Evolutionary conservation across 1,140 invertebrate genomes (phyloP).

Genomic region (Drosophila bipectinata): DNA sequence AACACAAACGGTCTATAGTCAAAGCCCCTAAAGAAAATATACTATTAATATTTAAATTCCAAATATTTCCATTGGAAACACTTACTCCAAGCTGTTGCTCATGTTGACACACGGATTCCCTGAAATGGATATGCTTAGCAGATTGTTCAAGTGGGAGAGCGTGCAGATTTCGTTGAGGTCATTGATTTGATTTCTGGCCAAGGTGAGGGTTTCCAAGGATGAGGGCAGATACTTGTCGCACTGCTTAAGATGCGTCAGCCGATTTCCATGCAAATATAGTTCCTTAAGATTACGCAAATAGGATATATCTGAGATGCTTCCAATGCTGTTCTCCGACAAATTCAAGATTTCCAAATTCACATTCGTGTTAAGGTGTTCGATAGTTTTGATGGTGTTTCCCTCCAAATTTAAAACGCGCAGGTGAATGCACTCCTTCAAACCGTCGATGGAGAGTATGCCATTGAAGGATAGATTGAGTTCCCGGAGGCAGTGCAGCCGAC

Average conservation of each 20-base stretch:
- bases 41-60: not conserved
- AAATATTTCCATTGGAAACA: not conserved
- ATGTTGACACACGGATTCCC: conserved; percentile 91
- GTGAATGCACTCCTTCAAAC: conserved; percentile 92
- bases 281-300: conserved; percentile 89
- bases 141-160: conserved; percentile 89
- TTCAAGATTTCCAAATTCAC: conserved; percentile 91
- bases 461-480: conserved; percentile 94
- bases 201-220: conserved; percentile 89
- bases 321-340: conserved; percentile 95
- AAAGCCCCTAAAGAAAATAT: conserved; percentile 87
- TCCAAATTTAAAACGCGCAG: conserved; percentile 88
- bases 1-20: conserved; percentile 96
- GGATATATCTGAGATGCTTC: conserved; percentile 92
- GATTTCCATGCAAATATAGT: conserved; percentile 93
- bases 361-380: conserved; percentile 93
- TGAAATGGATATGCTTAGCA: conserved; percentile 92
- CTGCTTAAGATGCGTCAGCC: conserved; percentile 91
- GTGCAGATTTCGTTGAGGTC: conserved; percentile 95
- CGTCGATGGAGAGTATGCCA: conserved; percentile 94
- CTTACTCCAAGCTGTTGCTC: conserved; percentile 77
- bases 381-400: conserved; percentile 89
- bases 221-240: conserved; percentile 92
- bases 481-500: conserved; percentile 90
- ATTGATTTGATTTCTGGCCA: conserved; percentile 93